Evolutionary conservation across 2,888 invertebrate species (phyloP).

Genomic region (Cephus rjabovi): DNA sequence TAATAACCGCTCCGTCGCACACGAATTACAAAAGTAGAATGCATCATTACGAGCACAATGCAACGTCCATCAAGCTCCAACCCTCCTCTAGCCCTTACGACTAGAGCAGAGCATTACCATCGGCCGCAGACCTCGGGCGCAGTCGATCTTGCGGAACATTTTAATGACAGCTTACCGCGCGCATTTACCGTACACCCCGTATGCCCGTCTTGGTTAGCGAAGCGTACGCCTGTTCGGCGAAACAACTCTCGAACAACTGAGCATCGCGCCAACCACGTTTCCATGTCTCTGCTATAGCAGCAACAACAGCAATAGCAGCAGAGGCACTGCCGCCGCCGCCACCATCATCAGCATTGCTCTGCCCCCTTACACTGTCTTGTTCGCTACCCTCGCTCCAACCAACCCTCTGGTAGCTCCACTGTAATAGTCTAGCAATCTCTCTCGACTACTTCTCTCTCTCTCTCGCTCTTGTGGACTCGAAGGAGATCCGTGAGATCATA

Average conservation of each 20-base stretch:
- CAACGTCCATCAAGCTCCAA: constrained; percentile 55
- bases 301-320: neutral
- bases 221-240: constrained; percentile 49
- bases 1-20: constrained; percentile 39
- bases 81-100: constrained; percentile 27
- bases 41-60: constrained; percentile 58
- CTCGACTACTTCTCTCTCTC: neutral
- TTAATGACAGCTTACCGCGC: constrained; percentile 64
- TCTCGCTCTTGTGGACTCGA: neutral
- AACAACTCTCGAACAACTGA: constrained; percentile 51
- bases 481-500: neutral
- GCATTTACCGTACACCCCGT: constrained; percentile 49
- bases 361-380: neutral
- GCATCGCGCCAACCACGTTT: constrained; percentile 22
- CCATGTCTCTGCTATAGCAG: neutral
- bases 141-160: constrained; percentile 65
- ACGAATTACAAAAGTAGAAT: constrained; percentile 47
- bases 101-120: constrained; percentile 45
- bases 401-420: neutral
- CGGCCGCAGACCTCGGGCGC: constrained; percentile 48
- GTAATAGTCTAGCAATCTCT: neutral
- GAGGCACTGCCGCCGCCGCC: neutral
- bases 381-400: neutral
- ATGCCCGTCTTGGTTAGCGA: constrained; percentile 51
- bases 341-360: neutral